phyloP scores from a whole-genome alignment of 2,888 invertebrate genomes.

The Limenitis camilla region DNA sequence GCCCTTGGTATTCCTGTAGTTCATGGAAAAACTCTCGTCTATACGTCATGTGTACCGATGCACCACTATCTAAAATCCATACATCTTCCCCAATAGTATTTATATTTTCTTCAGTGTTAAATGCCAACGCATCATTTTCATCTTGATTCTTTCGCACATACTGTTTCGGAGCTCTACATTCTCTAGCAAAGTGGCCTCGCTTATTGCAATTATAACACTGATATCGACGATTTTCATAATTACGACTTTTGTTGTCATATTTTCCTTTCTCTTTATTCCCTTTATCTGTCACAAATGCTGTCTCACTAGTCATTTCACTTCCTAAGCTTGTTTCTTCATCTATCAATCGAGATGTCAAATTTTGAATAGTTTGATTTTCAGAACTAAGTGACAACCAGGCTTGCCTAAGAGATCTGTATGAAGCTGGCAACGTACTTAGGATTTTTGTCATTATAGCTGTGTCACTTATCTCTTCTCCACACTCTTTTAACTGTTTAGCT shows the following conservation, averaged over 20 bases:
- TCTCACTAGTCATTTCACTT: constrained; percentile 16
- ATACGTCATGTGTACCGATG: not conserved
- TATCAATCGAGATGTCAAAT: constrained; percentile 26
- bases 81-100: constrained; percentile 5
- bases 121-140: constrained; percentile 26
- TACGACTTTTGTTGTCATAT: constrained; percentile 17
- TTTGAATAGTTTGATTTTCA: constrained; percentile 19
- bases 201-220: constrained; percentile 31
- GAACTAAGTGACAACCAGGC: constrained; percentile 29
- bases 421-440: constrained; percentile 28
- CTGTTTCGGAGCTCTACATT: constrained; percentile 25
- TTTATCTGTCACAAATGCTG: not conserved
- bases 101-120: constrained; percentile 14
- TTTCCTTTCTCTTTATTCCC: not conserved
- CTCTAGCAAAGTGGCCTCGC: constrained; percentile 28
- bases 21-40: not conserved
- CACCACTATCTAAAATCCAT: constrained; percentile 27
- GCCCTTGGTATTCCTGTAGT: not conserved
- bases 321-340: constrained; percentile 24
- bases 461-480: constrained; percentile 30
- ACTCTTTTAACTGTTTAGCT: constrained; percentile 28
- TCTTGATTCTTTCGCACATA: constrained; percentile 12
- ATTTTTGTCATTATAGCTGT: constrained; percentile 31
- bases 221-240: no score
- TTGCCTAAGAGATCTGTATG: constrained; percentile 27